Conservation (phyloP, 2,797 vertebrate species). For the Alosa sapidissima region DNA sequence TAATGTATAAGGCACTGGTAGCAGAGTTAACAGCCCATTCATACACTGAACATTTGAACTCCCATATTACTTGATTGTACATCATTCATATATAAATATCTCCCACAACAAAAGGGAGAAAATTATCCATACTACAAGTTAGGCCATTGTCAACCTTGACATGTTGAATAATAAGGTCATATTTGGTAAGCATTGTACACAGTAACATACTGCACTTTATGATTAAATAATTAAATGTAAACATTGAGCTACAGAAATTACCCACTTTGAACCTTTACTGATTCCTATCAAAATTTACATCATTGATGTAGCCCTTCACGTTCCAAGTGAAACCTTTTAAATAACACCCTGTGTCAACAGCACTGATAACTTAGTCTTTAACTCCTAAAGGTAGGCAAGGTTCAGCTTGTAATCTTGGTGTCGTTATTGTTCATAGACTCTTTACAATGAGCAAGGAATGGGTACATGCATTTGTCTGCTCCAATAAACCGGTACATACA, state of each 20-base stretch:
- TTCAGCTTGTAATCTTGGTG: conserved; percentile 78
- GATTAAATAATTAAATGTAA: conserved; percentile 5
- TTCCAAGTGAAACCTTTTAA: conserved; percentile 3
- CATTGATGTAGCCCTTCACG: neutral
- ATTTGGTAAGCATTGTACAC: neutral
- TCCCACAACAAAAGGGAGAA: neutral
- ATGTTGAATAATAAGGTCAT: neutral
- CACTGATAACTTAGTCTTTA: neutral
- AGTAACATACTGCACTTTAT: conserved; percentile 16
- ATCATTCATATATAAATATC: neutral
- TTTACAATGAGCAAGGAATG: conserved; percentile 85
- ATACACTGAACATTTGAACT: neutral
- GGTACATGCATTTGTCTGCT: conserved; percentile 89
- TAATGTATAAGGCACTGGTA: neutral
- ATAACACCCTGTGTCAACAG: neutral
- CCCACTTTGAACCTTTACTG: neutral
- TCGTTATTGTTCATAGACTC: conserved; percentile 88
- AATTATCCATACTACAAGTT: neutral
- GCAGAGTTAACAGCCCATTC: neutral
- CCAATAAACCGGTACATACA: conserved; percentile 89
- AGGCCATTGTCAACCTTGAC: neutral
- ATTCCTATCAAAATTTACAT: neutral
- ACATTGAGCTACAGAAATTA: conserved; percentile 11
- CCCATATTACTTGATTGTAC: neutral
- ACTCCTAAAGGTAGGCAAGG: neutral